These are phyloP conservation scores for Enteromius afrohamiltoni DNA, from an alignment of 2,797 vertebrate genomes.

Conservation along the genomic window DNA sequence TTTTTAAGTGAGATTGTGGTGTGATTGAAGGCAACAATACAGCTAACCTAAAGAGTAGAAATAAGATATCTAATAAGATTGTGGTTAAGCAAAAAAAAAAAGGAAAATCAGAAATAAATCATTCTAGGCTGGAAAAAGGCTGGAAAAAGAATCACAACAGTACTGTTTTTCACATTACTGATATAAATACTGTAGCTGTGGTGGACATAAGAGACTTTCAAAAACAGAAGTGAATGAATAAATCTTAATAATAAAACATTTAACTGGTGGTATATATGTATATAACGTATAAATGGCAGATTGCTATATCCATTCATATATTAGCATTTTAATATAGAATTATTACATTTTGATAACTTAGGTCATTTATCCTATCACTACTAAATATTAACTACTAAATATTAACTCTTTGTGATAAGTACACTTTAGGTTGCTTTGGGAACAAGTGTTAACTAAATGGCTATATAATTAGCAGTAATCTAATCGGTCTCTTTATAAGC, in stretches of 20 bases:
- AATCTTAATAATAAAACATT: not conserved
- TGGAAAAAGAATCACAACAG: not conserved
- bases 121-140: not conserved
- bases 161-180: not conserved
- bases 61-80: constrained; percentile 1
- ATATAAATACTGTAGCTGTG: not conserved
- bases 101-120: too few relatives aligned
- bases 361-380: too few relatives aligned
- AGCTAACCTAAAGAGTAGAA: not conserved
- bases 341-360: too few relatives aligned
- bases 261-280: too few relatives aligned
- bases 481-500: not conserved
- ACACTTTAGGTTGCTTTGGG: not conserved
- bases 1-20: not conserved
- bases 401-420: not conserved
- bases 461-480: not conserved
- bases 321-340: too few relatives aligned
- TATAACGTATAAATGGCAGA: too few relatives aligned
- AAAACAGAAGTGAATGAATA: too few relatives aligned
- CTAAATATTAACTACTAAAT: too few relatives aligned
- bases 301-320: too few relatives aligned
- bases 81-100: not conserved
- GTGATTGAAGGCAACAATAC: not conserved
- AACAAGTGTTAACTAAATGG: not conserved
- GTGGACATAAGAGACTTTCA: too few relatives aligned